Conservation (phyloP, 1,140 invertebrate genomes). For the Venustaconcha ellipsiformis region DNA sequence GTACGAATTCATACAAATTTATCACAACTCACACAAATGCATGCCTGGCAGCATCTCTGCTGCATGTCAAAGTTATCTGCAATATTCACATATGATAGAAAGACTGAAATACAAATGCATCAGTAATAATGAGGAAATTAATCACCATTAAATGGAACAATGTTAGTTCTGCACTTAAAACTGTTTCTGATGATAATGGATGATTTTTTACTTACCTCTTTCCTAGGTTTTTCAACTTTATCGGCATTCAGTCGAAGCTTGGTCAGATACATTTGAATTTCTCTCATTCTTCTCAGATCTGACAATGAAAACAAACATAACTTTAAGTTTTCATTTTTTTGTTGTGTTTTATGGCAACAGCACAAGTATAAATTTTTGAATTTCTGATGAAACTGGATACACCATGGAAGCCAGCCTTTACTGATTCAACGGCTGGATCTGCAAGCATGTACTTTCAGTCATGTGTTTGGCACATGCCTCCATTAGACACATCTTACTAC, state of each 20-base stretch:
- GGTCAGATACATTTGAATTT: slow-evolving; percentile 62
- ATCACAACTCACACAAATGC: too few species aligned
- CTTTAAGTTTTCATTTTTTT: not conserved
- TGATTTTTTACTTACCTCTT: slow-evolving; percentile 53
- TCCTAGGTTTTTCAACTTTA: slow-evolving; percentile 63
- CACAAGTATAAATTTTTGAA: not conserved
- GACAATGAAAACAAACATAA: slow-evolving; percentile 17
- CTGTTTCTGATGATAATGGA: not conserved
- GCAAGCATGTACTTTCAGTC: not conserved
- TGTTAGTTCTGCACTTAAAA: not conserved
- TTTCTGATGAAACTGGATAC: too few species aligned
- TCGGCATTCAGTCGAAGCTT: slow-evolving; percentile 61
- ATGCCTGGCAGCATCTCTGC: not conserved
- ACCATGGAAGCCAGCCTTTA: too few species aligned
- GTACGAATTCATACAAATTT: too few species aligned
- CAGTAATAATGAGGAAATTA: not conserved
- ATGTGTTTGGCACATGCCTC: not conserved
- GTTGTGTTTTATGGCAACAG: too few species aligned
- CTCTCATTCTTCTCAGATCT: slow-evolving; percentile 65
- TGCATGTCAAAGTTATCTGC: not conserved
- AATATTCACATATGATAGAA: not conserved
- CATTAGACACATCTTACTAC: too few species aligned
- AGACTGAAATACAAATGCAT: too few species aligned
- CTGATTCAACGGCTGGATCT: not conserved
- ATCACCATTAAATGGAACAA: too few species aligned